A percentile compares a stretch with the other conserved stretches of the same genome.
phyloP scores from a whole-genome alignment of 1,140 invertebrate species.

The Lordiphosa stackelbergi region DNA sequence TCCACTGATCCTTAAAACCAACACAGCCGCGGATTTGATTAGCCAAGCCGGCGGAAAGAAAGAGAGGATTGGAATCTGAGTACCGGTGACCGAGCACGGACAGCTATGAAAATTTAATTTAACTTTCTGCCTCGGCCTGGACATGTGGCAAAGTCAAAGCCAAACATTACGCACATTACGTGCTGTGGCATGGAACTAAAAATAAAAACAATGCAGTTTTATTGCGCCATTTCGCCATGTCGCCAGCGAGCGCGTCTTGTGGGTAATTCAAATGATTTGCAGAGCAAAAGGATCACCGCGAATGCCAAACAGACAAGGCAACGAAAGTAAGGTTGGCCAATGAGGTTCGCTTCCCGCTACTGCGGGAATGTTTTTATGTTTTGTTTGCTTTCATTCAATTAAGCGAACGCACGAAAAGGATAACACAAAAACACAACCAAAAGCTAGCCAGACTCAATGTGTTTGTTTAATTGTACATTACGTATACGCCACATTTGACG shows the following conservation, averaged over 20 bases:
- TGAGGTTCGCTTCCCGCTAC: slow-evolving; percentile 6
- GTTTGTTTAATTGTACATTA: slow-evolving; percentile 65
- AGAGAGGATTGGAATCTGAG: slow-evolving; percentile 15
- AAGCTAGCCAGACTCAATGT: slow-evolving; percentile 24
- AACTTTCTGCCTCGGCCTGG: slow-evolving; percentile 30
- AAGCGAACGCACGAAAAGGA: slow-evolving; percentile 49
- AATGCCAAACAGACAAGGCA: background rate
- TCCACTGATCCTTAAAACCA: background rate
- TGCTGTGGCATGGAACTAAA: slow-evolving; percentile 47
- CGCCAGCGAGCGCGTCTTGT: slow-evolving; percentile 26
- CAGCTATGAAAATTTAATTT: slow-evolving; percentile 69
- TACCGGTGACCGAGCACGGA: slow-evolving; percentile 18
- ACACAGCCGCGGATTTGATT: slow-evolving; percentile 27
- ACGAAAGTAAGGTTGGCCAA: slow-evolving; percentile 35
- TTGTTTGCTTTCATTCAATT: slow-evolving; percentile 66
- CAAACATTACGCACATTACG: slow-evolving; percentile 49
- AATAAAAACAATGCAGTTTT: slow-evolving; percentile 69
- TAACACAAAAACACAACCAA: slow-evolving; percentile 23
- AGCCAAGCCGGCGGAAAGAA: slow-evolving; percentile 14
- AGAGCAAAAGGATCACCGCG: slow-evolving; percentile 16
- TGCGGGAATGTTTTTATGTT: slow-evolving; percentile 32
- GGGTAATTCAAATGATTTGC: slow-evolving; percentile 42
- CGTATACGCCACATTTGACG: slow-evolving; percentile 66
- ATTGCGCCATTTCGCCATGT: slow-evolving; percentile 66
- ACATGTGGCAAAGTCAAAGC: slow-evolving; percentile 22